Evolutionary conservation across 2,113 vertebrate species (phyloP).

Genomic region (Pantherophis guttatus): DNA sequence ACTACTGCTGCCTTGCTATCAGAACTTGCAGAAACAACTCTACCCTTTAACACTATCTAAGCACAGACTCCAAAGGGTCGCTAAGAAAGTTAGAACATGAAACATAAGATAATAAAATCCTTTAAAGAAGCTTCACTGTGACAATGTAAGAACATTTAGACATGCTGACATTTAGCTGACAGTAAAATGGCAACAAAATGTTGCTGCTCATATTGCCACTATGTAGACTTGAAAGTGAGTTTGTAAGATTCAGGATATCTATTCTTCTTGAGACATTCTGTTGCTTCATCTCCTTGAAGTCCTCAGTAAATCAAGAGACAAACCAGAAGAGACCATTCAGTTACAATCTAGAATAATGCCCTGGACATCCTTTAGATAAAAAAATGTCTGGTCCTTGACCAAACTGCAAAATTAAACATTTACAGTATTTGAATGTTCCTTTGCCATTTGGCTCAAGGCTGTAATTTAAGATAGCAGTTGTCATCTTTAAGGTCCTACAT

Average conservation of each 20-base stretch:
- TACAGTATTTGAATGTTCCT: not conserved
- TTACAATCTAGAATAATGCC: not conserved
- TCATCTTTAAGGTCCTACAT: not conserved
- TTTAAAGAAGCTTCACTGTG: not conserved
- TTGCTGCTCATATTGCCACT: not conserved
- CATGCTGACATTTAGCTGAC: not conserved
- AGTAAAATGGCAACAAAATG: not conserved
- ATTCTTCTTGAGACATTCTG: not conserved
- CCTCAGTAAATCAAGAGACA: not conserved
- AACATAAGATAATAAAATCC: not conserved
- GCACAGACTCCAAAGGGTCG: not conserved
- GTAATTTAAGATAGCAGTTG: not conserved
- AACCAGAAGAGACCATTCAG: not conserved
- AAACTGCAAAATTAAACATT: not conserved
- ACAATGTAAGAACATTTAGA: not conserved
- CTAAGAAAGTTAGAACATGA: not conserved
- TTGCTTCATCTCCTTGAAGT: not conserved
- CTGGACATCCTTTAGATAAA: not conserved
- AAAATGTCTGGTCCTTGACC: not conserved
- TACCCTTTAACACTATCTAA: not conserved
- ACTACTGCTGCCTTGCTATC: not conserved
- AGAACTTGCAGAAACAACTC: not conserved
- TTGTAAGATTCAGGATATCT: not conserved
- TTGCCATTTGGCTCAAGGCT: not conserved
- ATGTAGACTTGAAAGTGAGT: not conserved